Evolutionary conservation across 2,888 invertebrate species (phyloP).

Genomic region (Drosophila conformis): DNA sequence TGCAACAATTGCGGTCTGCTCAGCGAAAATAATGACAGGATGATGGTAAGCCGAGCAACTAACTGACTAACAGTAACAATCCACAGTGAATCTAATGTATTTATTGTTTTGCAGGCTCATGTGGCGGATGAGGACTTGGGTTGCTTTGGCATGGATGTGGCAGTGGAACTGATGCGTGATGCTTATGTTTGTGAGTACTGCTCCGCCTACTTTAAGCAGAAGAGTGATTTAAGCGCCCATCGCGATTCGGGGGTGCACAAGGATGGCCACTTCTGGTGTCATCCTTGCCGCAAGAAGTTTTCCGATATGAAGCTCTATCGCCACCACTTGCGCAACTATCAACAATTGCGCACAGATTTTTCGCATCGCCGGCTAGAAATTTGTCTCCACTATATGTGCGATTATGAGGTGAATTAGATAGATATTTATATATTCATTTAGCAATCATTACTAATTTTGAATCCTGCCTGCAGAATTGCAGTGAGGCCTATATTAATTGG

Average conservation of each 20-base stretch:
- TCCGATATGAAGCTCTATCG: slow-evolving; percentile 68
- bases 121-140: slow-evolving; percentile 16
- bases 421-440: background rate
- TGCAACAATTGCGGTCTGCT: slow-evolving; percentile 80
- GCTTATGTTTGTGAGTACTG: slow-evolving; percentile 82
- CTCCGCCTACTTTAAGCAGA: slow-evolving; percentile 72
- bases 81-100: background rate
- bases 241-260: slow-evolving; percentile 69
- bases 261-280: slow-evolving; percentile 68
- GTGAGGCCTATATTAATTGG: slow-evolving; percentile 79
- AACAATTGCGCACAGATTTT: slow-evolving; percentile 45
- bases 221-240: slow-evolving; percentile 70
- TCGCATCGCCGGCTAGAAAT: slow-evolving; percentile 61
- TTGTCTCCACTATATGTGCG: slow-evolving; percentile 75
- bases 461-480: slow-evolving; percentile 69
- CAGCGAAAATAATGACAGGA: slow-evolving; percentile 52
- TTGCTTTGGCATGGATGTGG: slow-evolving; percentile 50
- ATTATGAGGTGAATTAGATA: slow-evolving; percentile 65
- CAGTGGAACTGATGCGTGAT: slow-evolving; percentile 54
- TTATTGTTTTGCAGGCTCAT: slow-evolving; percentile 30
- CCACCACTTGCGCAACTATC: slow-evolving; percentile 66
- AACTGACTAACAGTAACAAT: background rate
- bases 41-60: slow-evolving; percentile 53
- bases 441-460: background rate
- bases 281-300: slow-evolving; percentile 63